phyloP scores from a whole-genome alignment of 2,888 invertebrate species.

The Watsonalla binaria region DNA sequence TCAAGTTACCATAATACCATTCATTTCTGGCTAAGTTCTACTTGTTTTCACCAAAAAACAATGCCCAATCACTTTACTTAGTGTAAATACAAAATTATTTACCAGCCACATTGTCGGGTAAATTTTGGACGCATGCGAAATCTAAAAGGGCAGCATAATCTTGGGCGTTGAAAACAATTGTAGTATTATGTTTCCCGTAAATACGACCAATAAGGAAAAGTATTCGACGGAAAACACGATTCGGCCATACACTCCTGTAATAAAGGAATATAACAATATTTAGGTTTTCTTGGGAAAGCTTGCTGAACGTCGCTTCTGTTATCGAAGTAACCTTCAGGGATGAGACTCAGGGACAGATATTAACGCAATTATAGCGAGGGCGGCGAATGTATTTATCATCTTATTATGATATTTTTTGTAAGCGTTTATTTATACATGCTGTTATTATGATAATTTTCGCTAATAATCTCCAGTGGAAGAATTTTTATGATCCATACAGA shows the following conservation, averaged over 20 bases:
- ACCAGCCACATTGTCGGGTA: not conserved
- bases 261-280: conserved; percentile 10
- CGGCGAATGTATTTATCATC: too few species aligned
- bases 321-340: too few species aligned
- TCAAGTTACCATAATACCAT: too few species aligned
- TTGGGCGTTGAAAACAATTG: conserved; percentile 32
- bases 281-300: conserved; percentile 5
- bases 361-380: too few species aligned
- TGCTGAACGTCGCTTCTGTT: not conserved
- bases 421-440: too few species aligned
- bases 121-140: conserved; percentile 9
- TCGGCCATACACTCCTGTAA: conserved; percentile 21
- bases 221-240: conserved; percentile 25
- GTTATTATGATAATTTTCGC: too few species aligned
- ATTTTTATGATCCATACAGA: too few species aligned
- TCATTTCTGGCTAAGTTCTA: too few species aligned
- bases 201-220: conserved; percentile 31
- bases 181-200: conserved; percentile 31
- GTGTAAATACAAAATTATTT: not conserved
- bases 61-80: not conserved
- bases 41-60: too few species aligned
- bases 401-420: too few species aligned
- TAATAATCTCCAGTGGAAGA: too few species aligned
- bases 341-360: too few species aligned
- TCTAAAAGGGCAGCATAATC: conserved; percentile 18